Conservation (phyloP, 2,888 invertebrate genomes). For the Phytoseiulus persimilis region DNA sequence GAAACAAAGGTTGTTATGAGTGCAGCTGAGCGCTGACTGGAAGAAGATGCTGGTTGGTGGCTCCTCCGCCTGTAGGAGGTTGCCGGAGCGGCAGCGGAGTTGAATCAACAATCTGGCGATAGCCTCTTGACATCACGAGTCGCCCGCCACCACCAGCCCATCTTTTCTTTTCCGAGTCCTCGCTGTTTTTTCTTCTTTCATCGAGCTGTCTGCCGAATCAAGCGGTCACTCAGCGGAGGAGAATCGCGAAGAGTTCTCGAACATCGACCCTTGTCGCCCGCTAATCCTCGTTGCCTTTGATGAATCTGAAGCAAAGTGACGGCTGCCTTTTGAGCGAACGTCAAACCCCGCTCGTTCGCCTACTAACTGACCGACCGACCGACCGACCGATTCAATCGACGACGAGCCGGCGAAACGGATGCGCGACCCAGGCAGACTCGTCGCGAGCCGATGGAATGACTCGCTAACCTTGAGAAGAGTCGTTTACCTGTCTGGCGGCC, state of each 20-base stretch:
- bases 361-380: neutral
- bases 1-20: neutral
- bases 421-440: neutral
- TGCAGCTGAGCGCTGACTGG: neutral
- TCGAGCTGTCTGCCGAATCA: neutral
- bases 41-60: neutral
- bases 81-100: neutral
- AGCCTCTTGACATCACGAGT: neutral
- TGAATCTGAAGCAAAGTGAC: neutral
- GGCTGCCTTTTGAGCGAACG: neutral
- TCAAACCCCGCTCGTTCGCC: neutral
- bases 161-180: neutral
- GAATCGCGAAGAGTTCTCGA: neutral
- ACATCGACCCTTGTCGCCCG: neutral
- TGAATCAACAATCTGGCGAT: neutral
- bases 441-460: neutral
- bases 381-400: neutral
- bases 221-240: neutral
- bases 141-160: neutral
- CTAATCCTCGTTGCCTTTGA: neutral
- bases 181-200: neutral
- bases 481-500: conserved; percentile 33
- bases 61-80: neutral
- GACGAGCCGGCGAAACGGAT: neutral
- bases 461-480: conserved; percentile 27